A percentile compares a stretch with the other conserved stretches of the same genome.
phyloP scores from a whole-genome alignment of 2,113 vertebrate genomes.

The Oncorhynchus clarkii region DNA sequence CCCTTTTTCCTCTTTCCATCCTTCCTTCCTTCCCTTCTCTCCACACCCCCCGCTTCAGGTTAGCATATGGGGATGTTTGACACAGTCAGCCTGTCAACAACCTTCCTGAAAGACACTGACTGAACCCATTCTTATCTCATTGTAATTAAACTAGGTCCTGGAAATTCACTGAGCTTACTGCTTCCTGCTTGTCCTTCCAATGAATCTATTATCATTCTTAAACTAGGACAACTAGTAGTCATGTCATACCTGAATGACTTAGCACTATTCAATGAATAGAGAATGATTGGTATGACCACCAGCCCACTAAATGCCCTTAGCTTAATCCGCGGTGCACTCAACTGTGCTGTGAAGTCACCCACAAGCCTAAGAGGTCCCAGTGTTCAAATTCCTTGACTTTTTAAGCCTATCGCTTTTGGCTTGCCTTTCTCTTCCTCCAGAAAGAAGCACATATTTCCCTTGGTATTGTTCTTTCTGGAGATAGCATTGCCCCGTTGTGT shows the following conservation, averaged over 20 bases:
- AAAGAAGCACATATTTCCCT: constrained; percentile 9
- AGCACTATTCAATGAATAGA: too few relatives aligned
- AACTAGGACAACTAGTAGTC: too few relatives aligned
- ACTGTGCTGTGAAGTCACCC: neutral
- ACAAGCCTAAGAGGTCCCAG: neutral
- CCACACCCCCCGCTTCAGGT: constrained; percentile 59
- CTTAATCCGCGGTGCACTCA: neutral
- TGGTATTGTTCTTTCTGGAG: constrained; percentile 25
- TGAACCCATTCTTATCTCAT: constrained; percentile 28
- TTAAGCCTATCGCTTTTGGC: neutral
- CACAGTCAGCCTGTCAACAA: constrained; percentile 31
- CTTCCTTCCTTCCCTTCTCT: constrained; percentile 71
- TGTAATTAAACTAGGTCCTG: constrained; percentile 22
- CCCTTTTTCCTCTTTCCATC: constrained; percentile 81
- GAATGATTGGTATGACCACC: too few relatives aligned
- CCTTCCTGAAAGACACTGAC: constrained; percentile 19
- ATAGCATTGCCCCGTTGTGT: constrained; percentile 5
- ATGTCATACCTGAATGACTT: too few relatives aligned
- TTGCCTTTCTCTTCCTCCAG: neutral
- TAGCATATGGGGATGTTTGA: constrained; percentile 52
- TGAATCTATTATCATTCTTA: too few relatives aligned
- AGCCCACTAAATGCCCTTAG: too few relatives aligned
- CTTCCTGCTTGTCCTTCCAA: neutral
- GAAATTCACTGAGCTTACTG: constrained; percentile 26
- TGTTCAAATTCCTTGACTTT: constrained; percentile 8